Evolutionary conservation across 1,140 invertebrate genomes (phyloP).

Genomic region (Ganaspis sp.): DNA sequence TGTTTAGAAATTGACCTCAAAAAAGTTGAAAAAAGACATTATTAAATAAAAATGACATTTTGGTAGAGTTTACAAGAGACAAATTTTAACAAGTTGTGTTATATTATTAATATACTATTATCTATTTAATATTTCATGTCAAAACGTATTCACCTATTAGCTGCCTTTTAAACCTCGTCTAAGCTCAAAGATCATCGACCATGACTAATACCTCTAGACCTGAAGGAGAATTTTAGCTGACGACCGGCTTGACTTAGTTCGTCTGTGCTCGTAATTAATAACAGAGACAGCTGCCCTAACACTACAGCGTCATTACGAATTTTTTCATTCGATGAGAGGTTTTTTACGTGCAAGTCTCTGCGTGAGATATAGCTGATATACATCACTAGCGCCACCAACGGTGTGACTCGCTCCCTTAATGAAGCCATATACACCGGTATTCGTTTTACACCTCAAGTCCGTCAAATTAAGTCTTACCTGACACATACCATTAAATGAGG

Average conservation of each 20-base stretch:
- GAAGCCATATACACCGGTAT: conserved; percentile 55
- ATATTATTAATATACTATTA: too few relatives aligned
- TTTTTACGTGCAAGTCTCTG: conserved; percentile 44
- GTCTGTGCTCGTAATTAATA: conserved; percentile 73
- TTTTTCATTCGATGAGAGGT: conserved; percentile 54
- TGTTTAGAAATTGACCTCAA: too few relatives aligned
- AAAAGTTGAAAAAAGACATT: too few relatives aligned
- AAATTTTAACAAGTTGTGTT: too few relatives aligned
- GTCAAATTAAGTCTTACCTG: conserved; percentile 23
- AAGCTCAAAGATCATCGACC: conserved; percentile 64
- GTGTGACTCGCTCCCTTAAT: conserved; percentile 61
- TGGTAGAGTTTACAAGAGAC: too few relatives aligned
- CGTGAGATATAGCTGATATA: conserved; percentile 68
- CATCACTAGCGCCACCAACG: conserved; percentile 69
- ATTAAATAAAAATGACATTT: too few relatives aligned
- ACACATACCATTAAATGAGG: conserved; percentile 5
- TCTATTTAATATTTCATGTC: too few relatives aligned
- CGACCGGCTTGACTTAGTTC: conserved; percentile 56
- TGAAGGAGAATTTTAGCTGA: conserved; percentile 64
- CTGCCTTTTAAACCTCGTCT: conserved; percentile 46
- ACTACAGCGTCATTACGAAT: conserved; percentile 69
- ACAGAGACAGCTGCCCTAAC: conserved; percentile 66
- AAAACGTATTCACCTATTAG: conserved; percentile 27
- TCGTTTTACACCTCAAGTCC: conserved; percentile 30
- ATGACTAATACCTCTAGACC: conserved; percentile 69